Base-by-base conservation (phyloP, 2,888 invertebrate genomes). In the Oligia fasciuncula region DNA sequence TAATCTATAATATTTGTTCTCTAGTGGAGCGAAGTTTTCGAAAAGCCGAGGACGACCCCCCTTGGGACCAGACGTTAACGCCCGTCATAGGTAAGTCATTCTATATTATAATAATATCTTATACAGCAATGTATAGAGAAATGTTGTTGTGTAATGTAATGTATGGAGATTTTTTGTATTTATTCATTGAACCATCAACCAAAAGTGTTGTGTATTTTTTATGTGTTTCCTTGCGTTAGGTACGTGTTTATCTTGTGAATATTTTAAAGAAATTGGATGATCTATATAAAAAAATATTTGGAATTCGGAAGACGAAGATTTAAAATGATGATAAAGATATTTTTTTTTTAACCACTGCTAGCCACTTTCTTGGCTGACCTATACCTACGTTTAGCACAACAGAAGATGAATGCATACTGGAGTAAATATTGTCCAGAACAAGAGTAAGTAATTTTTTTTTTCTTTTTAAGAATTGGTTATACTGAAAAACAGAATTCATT, bases 11-110 rank as follows among this genome's bases (percentile, higher is more conserved):
- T 60, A n/a, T 77, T 80, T 69, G 19, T 43, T 78, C 40, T 82
- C 0, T 91, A 96, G 96, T 96, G 96, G 96, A 96, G 78, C 91
- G 96, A 23, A 96, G 94, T 88, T 92, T 93, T 66, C 93, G 96
- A 0, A 96, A 95, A 84, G 85, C 92, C 23, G 96, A 96, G 66
- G 96, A 96, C 81, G 96, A 96, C 0, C 92, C 91, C 57, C 88
- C 92, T 8, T 95, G 95, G 94, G 96, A 95, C 78, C 92, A 91
- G 81, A 93, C 94, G 6, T 85, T 93, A 1, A 93, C 93, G 17
- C 93, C 92, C 4, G 87, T 90, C 0, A 88, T 91, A 83, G 94
- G 94, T 94, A 57, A 91, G 94, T 91, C 73, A 13, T 13, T 63
- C 35, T 76, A 19, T 62, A 66, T 75, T 51, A 4, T 35, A 29